Percentiles rank a stretch among this genome's conserved stretches.
Evolutionary conservation across 2,797 vertebrate genomes (phyloP).

Genomic region (Rallus crepitans): DNA sequence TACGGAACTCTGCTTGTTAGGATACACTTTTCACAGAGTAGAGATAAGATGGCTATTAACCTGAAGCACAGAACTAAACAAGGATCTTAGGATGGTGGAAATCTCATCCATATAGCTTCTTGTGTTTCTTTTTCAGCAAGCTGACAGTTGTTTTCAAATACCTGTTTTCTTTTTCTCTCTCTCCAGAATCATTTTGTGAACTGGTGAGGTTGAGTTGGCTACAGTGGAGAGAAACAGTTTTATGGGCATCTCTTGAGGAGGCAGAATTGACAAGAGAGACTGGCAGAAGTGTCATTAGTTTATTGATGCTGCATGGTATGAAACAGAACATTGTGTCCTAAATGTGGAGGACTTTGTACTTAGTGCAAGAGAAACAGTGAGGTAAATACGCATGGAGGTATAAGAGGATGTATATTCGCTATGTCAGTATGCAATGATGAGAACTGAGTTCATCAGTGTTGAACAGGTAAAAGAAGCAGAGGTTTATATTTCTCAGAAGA

Average conservation of each 20-base stretch:
- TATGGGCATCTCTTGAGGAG: neutral
- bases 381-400: neutral
- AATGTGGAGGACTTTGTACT: neutral
- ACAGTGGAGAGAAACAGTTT: neutral
- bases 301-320: neutral
- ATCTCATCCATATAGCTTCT: neutral
- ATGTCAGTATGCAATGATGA: neutral
- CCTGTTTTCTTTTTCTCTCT: neutral
- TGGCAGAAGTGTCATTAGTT: neutral
- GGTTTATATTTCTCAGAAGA: neutral
- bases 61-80: neutral
- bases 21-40: neutral
- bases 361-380: neutral
- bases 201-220: neutral
- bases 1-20: accelerated
- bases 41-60: neutral
- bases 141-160: neutral
- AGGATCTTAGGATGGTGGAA: neutral
- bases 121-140: neutral
- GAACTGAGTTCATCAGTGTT: neutral
- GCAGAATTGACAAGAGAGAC: neutral
- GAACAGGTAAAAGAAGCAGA: neutral
- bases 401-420: neutral
- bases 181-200: neutral
- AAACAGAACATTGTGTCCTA: neutral